Conservation (phyloP, 1,140 invertebrate species). For the Drosophila obscura region DNA sequence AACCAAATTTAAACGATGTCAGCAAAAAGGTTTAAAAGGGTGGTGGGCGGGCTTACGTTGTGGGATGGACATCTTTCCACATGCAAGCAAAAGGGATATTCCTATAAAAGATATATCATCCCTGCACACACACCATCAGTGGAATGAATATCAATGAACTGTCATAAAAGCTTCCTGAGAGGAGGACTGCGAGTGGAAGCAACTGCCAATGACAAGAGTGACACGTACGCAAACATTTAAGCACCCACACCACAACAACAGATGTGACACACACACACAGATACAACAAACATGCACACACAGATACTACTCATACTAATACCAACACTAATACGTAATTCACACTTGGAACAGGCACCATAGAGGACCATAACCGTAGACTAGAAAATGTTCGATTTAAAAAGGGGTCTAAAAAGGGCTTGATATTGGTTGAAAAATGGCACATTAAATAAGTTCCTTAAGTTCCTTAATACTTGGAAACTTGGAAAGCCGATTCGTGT, state of each 20-base stretch:
- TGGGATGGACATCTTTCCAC: background rate
- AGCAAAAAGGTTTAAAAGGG: constrained; percentile 23
- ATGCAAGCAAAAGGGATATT: constrained; percentile 10
- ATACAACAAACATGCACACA: constrained; percentile 15
- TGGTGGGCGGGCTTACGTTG: background rate
- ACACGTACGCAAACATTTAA: constrained; percentile 78
- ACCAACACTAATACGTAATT: constrained; percentile 3
- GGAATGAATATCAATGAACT: constrained; percentile 78
- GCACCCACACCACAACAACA: constrained; percentile 48
- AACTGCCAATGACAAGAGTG: constrained; percentile 59
- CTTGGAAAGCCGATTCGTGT: too few species aligned
- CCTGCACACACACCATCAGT: constrained; percentile 17
- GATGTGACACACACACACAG: constrained; percentile 28
- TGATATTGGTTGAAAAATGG: too few species aligned
- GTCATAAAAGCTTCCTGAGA: constrained; percentile 67
- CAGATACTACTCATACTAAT: background rate
- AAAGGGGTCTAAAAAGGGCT: background rate
- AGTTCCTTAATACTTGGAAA: too few species aligned
- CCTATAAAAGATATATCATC: background rate
- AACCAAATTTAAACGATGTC: constrained; percentile 42
- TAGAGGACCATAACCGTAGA: constrained; percentile 12
- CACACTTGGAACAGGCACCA: constrained; percentile 25
- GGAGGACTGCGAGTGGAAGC: constrained; percentile 7
- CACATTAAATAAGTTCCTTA: too few species aligned
- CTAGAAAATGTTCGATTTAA: background rate